Evolutionary conservation across 1,140 invertebrate species (phyloP).

Genomic region (Leptopilina boulardi): DNA sequence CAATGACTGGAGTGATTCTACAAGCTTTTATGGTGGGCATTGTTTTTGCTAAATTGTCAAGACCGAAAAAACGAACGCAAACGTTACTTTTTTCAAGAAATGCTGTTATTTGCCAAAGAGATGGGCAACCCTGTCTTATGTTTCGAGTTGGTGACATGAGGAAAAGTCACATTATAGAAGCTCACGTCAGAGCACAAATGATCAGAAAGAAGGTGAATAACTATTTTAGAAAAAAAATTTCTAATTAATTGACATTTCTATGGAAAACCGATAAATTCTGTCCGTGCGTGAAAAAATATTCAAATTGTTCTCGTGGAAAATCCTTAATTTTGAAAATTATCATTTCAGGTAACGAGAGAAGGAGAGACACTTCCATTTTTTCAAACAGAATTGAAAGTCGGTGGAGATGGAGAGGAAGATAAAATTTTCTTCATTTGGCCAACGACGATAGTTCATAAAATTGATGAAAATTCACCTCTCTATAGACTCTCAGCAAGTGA

Average conservation of each 20-base stretch:
- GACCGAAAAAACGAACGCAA: slow-evolving; percentile 97
- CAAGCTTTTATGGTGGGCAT: slow-evolving; percentile 94
- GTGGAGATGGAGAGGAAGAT: slow-evolving; percentile 89
- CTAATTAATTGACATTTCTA: too few species aligned
- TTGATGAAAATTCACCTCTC: slow-evolving; percentile 89
- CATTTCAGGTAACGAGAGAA: slow-evolving; percentile 80
- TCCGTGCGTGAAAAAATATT: too few species aligned
- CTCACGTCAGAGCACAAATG: slow-evolving; percentile 92
- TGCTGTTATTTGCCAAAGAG: slow-evolving; percentile 93
- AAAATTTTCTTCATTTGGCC: slow-evolving; percentile 97
- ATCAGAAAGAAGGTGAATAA: slow-evolving; percentile 87
- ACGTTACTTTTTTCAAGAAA: slow-evolving; percentile 96
- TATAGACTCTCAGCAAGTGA: slow-evolving; percentile 92
- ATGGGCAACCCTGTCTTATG: slow-evolving; percentile 93
- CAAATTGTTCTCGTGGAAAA: too few species aligned
- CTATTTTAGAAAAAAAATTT: neutral
- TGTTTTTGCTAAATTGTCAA: slow-evolving; percentile 96
- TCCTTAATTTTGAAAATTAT: too few species aligned
- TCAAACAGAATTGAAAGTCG: slow-evolving; percentile 88
- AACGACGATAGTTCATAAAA: slow-evolving; percentile 89
- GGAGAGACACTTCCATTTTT: slow-evolving; percentile 90
- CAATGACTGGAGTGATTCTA: slow-evolving; percentile 96
- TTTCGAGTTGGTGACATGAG: slow-evolving; percentile 99
- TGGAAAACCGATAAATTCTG: too few species aligned
- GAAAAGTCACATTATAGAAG: slow-evolving; percentile 97